phyloP scores from a whole-genome alignment of 2,888 invertebrate genomes.

The Graphium colonna region DNA sequence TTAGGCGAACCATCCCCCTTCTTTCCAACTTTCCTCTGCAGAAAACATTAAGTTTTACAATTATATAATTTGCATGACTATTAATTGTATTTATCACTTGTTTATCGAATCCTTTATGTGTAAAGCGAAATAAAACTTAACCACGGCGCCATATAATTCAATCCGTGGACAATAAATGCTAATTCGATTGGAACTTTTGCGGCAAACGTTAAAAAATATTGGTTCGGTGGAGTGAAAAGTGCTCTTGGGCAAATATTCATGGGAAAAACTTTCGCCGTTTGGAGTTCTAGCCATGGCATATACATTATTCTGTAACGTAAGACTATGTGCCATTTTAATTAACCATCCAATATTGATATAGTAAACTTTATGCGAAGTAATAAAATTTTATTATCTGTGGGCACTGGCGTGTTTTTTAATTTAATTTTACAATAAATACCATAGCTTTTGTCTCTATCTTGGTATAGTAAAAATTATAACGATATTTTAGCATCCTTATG shows the following conservation, averaged over 20 bases:
- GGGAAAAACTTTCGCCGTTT: slow-evolving; percentile 16
- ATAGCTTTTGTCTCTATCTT: too few species aligned
- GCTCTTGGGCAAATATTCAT: slow-evolving; percentile 43
- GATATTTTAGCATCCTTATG: too few species aligned
- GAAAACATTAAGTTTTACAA: too few species aligned
- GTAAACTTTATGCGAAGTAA: too few species aligned
- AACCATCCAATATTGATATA: background rate
- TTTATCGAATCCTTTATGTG: background rate
- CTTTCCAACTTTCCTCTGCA: too few species aligned
- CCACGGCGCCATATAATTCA: slow-evolving; percentile 49
- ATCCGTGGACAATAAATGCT: slow-evolving; percentile 63
- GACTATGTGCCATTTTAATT: background rate
- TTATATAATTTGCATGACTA: too few species aligned
- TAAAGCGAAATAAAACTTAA: slow-evolving; percentile 48
- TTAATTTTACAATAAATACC: too few species aligned
- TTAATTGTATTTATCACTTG: background rate
- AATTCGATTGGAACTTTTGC: slow-evolving; percentile 56
- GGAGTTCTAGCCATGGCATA: slow-evolving; percentile 8
- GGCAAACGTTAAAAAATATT: slow-evolving; percentile 52
- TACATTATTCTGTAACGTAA: background rate
- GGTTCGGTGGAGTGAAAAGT: slow-evolving; percentile 40
- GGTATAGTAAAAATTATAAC: too few species aligned
- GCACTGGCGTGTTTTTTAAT: too few species aligned
- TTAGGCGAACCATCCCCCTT: too few species aligned
- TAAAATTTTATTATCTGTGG: too few species aligned